Evolutionary conservation across 2,113 vertebrate species (phyloP).

Genomic region (Eclectus roratus): DNA sequence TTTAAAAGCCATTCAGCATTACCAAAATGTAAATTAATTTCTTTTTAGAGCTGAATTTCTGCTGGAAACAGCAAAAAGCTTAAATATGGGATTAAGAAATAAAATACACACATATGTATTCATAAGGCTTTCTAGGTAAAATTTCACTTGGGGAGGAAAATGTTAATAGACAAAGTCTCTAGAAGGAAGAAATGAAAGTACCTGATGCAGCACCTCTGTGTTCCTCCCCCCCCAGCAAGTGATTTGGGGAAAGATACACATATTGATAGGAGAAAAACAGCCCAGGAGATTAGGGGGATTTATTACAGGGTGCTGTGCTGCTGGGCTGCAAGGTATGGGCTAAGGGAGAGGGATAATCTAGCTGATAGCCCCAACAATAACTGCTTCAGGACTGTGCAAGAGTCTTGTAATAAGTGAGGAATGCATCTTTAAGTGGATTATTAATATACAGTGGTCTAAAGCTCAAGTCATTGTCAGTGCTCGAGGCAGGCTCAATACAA

Average conservation of each 20-base stretch:
- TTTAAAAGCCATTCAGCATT: not conserved
- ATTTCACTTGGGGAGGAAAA: not conserved
- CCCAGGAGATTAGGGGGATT: fast-evolving
- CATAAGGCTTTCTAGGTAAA: not conserved
- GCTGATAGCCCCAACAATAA: not conserved
- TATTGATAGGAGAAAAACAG: not conserved
- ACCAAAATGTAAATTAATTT: not conserved
- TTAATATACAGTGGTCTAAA: not conserved
- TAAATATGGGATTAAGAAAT: not conserved
- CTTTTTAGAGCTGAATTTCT: not conserved
- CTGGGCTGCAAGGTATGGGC: not conserved
- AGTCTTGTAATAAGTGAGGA: fast-evolving
- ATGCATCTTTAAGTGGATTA: not conserved
- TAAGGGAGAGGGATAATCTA: not conserved
- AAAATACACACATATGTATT: not conserved
- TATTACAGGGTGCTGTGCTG: not conserved
- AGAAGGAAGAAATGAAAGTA: not conserved
- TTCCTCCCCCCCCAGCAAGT: not conserved
- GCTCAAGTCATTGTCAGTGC: not conserved
- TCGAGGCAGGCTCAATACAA: not conserved
- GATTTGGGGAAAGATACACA: not conserved
- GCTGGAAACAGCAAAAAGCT: not conserved
- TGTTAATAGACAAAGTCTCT: not conserved
- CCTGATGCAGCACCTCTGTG: not conserved
- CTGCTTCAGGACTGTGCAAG: not conserved